A percentile compares a stretch with the other conserved stretches of the same genome.
phyloP scores from a whole-genome alignment of 2,113 vertebrate species.

The Rhadina sibilatrix region DNA sequence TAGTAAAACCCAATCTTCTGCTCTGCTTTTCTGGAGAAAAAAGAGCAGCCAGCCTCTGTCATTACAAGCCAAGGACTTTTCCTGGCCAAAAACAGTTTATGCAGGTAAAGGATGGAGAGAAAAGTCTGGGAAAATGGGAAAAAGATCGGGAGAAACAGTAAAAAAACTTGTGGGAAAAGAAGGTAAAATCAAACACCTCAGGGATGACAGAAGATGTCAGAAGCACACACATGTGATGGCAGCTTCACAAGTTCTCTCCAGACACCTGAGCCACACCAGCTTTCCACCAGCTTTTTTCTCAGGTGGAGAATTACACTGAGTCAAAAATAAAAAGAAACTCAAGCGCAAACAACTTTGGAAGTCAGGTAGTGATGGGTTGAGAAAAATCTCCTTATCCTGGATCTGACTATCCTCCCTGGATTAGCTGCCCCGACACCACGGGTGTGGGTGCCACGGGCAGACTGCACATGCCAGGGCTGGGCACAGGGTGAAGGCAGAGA shows the following conservation, averaged over 20 bases:
- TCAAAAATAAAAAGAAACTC: neutral
- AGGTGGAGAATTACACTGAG: neutral
- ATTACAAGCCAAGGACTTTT: neutral
- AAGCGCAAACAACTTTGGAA: neutral
- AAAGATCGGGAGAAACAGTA: neutral
- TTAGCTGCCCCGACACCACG: accelerated
- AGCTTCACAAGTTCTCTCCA: neutral
- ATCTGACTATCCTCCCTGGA: neutral
- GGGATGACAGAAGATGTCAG: neutral
- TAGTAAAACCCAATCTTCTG: neutral
- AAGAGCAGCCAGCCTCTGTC: neutral
- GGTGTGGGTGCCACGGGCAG: neutral
- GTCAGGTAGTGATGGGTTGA: neutral
- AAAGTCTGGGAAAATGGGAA: neutral
- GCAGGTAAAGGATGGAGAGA: neutral
- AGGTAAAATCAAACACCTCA: neutral
- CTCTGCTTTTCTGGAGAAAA: neutral
- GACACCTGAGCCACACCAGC: neutral
- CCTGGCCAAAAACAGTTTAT: neutral
- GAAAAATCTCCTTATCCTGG: neutral
- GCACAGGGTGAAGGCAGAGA: neutral
- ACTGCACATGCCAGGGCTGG: neutral
- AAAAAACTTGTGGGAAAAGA: neutral
- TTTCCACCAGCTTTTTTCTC: neutral
- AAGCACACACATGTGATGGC: accelerated